A percentile compares a stretch with the other conserved stretches of the same genome.
Conservation (phyloP, 2,888 invertebrate genomes). For the Brassicogethes aeneus region DNA sequence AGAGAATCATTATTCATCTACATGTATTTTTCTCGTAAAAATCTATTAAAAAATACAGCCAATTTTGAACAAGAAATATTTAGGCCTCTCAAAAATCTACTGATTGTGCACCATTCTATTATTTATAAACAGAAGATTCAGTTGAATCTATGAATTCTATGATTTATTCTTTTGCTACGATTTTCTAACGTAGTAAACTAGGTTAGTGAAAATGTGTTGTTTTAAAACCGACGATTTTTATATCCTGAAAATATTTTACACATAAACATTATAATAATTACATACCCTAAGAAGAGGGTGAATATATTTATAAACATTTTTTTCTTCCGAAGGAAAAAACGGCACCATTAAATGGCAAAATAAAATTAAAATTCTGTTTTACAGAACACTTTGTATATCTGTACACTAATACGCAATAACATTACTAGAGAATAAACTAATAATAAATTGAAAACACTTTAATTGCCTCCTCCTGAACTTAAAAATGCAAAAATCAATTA, state of each 20-base stretch:
- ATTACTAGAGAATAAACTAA: conserved; percentile 19
- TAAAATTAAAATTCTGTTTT: conserved; percentile 16
- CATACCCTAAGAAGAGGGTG: conserved; percentile 20
- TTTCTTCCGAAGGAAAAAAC: conserved; percentile 16
- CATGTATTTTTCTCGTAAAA: not conserved
- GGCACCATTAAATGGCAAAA: conserved; percentile 21
- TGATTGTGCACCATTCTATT: conserved; percentile 26
- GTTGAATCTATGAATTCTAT: no score
- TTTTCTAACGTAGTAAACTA: not conserved
- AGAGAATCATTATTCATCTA: not conserved
- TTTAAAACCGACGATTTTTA: conserved; percentile 1
- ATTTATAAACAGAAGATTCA: no score
- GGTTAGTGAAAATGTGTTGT: not conserved
- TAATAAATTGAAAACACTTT: conserved; percentile 21
- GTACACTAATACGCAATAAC: conserved; percentile 25
- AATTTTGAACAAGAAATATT: conserved; percentile 14
- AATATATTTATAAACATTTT: conserved; percentile 25
- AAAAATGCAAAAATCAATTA: not conserved
- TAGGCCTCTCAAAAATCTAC: conserved; percentile 36
- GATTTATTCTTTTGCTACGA: not conserved
- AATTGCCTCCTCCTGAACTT: not conserved
- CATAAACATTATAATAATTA: conserved; percentile 12
- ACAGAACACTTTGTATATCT: conserved; percentile 21
- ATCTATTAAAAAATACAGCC: not conserved
- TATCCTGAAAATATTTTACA: conserved; percentile 3